Base-by-base conservation (phyloP, 1,140 invertebrate genomes). In the Centruroides vittatus region DNA sequence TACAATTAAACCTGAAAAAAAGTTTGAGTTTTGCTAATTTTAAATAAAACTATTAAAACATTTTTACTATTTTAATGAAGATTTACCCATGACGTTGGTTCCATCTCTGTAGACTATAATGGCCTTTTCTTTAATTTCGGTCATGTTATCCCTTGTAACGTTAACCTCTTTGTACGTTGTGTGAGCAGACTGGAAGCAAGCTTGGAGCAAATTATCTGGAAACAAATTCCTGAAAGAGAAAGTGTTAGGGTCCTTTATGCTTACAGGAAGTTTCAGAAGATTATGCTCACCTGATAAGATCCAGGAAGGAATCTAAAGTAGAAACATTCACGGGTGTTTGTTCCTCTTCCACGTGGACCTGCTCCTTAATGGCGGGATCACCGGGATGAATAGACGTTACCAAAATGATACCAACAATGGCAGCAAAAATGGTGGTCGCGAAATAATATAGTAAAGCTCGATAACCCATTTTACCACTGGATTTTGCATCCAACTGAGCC, bases 251-350 rank as follows among this genome's bases (percentile, higher is more conserved):
- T 23, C 23, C 2, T 23, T 23, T 23, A 0, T 23, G 23, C 23
- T 23, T 23, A 23, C 23, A 23, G 23, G 23, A 23, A 23, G 23
- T 23, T 23, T 23, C 23, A 23, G 23, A 23, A 23, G 23, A 23
- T 23, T 0, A 23, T 23, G 23, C 23, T 58, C 68, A 81, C 80
- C 81, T 75, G 47, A 83, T 73, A 13, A 83, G 71, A 70, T 82
- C 81, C 35, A 83, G 71, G 59, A 83, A 77, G 34, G 81, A 79
- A 67, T 82, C 81, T 12, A 81, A 64, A 10, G 79, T 79, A 50
- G 73, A 71, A 36, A 79, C 74, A 6, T 1, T 8, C 59, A 71
- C 67, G 23, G 65, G 67, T 57, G 67, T 64, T 47, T 74, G 66
- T 10, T 59, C 65, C 9, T 61, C 57, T 5, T 53, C 53, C 8